Conservation (phyloP, 2,888 invertebrate genomes). For the Cheilosia pagana region DNA sequence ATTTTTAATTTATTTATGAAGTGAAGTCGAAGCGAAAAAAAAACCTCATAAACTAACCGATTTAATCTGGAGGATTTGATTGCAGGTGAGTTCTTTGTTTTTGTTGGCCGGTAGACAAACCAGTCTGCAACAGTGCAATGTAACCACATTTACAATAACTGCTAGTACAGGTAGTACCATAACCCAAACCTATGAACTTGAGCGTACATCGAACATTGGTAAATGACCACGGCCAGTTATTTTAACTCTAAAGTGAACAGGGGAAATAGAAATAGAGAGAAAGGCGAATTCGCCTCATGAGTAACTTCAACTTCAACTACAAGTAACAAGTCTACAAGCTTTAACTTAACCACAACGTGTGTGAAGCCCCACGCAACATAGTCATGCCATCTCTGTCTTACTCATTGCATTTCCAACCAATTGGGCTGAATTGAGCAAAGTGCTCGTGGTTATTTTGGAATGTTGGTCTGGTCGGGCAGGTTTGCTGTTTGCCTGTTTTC, state of each 20-base stretch:
- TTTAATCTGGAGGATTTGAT: conserved; percentile 60
- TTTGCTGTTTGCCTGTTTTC: conserved; percentile 42
- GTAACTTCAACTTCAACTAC: too few species aligned
- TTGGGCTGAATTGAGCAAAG: conserved; percentile 58
- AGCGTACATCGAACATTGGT: too few species aligned
- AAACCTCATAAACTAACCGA: conserved; percentile 20
- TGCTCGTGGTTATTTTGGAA: conserved; percentile 57
- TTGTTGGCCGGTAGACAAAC: not conserved
- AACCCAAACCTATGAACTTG: too few species aligned
- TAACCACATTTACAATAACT: not conserved
- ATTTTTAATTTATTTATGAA: conserved; percentile 69
- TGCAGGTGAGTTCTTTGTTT: conserved; percentile 47
- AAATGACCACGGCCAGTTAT: too few species aligned
- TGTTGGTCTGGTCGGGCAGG: conserved; percentile 34
- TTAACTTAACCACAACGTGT: not conserved
- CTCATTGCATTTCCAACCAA: not conserved
- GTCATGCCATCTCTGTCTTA: conserved; percentile 14
- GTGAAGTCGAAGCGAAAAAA: conserved; percentile 52
- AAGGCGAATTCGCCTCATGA: conserved; percentile 58
- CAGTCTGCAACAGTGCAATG: not conserved
- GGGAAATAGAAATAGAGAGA: conserved; percentile 8
- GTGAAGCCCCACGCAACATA: conserved; percentile 23
- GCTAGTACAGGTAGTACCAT: too few species aligned
- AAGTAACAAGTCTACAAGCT: too few species aligned
- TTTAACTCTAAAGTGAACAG: too few species aligned